Percentiles rank a stretch among this genome's conserved stretches.
These are phyloP conservation scores for Eupeodes luniger DNA, from an alignment of 2,888 invertebrate species.

Conservation along the genomic window DNA sequence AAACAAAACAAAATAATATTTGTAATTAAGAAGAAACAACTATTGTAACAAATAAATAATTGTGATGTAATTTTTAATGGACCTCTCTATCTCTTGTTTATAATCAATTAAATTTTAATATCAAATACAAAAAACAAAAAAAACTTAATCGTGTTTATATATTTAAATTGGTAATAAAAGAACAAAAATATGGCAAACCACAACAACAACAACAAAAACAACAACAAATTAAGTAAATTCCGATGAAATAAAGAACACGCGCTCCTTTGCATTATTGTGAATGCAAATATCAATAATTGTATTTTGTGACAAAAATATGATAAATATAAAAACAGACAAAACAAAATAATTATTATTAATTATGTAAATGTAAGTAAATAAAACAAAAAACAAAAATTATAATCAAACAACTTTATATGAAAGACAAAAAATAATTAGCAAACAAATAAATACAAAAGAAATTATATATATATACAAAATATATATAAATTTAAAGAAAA, in stretches of 20 bases:
- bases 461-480: slow-evolving; percentile 59
- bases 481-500: slow-evolving; percentile 62
- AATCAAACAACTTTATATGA: slow-evolving; percentile 75
- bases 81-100: slow-evolving; percentile 77
- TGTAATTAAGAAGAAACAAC: slow-evolving; percentile 69
- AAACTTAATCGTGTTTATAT: slow-evolving; percentile 70
- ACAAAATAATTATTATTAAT: slow-evolving; percentile 59
- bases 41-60: slow-evolving; percentile 77
- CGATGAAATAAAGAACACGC: slow-evolving; percentile 74
- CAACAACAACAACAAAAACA: slow-evolving; percentile 50
- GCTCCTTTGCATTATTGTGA: slow-evolving; percentile 77
- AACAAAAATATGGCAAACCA: slow-evolving; percentile 39
- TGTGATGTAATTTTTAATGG: slow-evolving; percentile 77
- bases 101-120: slow-evolving; percentile 75
- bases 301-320: slow-evolving; percentile 65
- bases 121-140: slow-evolving; percentile 69
- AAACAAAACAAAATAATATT: slow-evolving; percentile 2
- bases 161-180: slow-evolving; percentile 69
- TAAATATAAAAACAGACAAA: slow-evolving; percentile 44
- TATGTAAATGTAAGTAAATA: slow-evolving; percentile 40
- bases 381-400: slow-evolving; percentile 56
- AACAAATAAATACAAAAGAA: slow-evolving; percentile 51
- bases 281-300: slow-evolving; percentile 76
- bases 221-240: slow-evolving; percentile 52
- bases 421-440: slow-evolving; percentile 40